Percentiles rank a stretch among this genome's conserved stretches.
Evolutionary conservation across 1,140 invertebrate genomes (phyloP).

Genomic region (Drosophila eugracilis): DNA sequence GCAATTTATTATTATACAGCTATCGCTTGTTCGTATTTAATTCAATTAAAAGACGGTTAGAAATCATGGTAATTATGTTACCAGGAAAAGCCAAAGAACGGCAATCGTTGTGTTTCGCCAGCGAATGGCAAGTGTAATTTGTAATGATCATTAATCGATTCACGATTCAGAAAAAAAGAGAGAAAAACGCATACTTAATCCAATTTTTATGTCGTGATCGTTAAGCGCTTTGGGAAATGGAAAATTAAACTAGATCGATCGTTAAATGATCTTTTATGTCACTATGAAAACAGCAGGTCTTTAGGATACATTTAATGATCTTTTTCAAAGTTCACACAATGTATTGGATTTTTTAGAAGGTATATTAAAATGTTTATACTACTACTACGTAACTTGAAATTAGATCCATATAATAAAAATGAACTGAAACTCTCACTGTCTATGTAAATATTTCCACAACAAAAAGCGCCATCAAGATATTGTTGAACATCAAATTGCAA

Average conservation of each 20-base stretch:
- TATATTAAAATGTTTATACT: too few species aligned
- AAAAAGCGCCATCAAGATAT: slow-evolving; percentile 22
- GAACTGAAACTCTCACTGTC: too few species aligned
- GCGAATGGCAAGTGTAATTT: slow-evolving; percentile 38
- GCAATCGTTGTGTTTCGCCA: background rate
- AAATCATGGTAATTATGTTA: slow-evolving; percentile 76
- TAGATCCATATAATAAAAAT: too few species aligned
- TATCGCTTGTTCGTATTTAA: slow-evolving; percentile 72
- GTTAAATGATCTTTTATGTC: slow-evolving; percentile 21
- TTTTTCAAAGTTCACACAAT: too few species aligned
- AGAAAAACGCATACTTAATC: slow-evolving; percentile 2
- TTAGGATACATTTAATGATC: background rate
- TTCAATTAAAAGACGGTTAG: slow-evolving; percentile 81
- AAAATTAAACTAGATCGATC: slow-evolving; percentile 13
- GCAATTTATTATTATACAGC: slow-evolving; percentile 80
- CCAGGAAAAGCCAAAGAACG: slow-evolving; percentile 20
- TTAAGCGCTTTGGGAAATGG: background rate
- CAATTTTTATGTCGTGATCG: slow-evolving; percentile 37
- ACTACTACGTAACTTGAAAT: too few species aligned
- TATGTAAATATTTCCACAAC: background rate
- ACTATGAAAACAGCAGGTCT: background rate
- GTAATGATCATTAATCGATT: slow-evolving; percentile 44
- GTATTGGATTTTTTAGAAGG: too few species aligned
- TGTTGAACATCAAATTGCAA: slow-evolving; percentile 11
- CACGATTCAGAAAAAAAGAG: background rate